phyloP scores from a whole-genome alignment of 2,888 invertebrate genomes.

The Drosophila paranaensis region DNA sequence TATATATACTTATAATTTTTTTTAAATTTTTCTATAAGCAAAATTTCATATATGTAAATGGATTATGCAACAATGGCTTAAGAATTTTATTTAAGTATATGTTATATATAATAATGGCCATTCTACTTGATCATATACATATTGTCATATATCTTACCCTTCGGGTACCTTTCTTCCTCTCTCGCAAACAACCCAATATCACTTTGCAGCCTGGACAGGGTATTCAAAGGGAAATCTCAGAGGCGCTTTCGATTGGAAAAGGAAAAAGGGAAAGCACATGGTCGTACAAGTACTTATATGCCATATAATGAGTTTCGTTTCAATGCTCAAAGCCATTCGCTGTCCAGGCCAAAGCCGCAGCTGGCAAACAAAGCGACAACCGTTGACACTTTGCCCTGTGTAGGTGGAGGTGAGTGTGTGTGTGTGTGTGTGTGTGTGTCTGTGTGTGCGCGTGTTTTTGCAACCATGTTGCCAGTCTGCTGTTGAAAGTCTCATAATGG shows the following conservation, averaged over 20 bases:
- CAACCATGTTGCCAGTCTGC: conserved; percentile 38
- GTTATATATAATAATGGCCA: too few species aligned
- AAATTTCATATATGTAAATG: too few species aligned
- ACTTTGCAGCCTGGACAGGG: conserved; percentile 11
- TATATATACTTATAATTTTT: too few species aligned
- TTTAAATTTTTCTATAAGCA: too few species aligned
- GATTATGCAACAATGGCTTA: too few species aligned
- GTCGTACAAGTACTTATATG: conserved; percentile 48
- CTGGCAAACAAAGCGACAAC: conserved; percentile 64
- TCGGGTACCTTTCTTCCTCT: too few species aligned
- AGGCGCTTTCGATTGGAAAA: conserved; percentile 62
- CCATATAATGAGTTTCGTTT: conserved; percentile 74
- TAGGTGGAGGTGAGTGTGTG: background rate
- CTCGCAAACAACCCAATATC: background rate
- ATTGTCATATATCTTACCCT: too few species aligned
- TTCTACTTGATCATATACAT: too few species aligned
- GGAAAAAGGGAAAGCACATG: conserved; percentile 48
- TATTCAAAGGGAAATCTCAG: conserved; percentile 17
- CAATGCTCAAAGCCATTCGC: conserved; percentile 62
- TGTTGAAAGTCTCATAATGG: conserved; percentile 72
- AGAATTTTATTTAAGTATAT: too few species aligned
- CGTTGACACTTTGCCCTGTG: conserved; percentile 68
- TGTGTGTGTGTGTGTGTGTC: background rate
- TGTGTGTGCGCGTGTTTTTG: conserved; percentile 30
- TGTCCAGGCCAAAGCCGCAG: conserved; percentile 60